A percentile compares a stretch with the other conserved stretches of the same genome.
Evolutionary conservation across 2,888 invertebrate species (phyloP).

Genomic region (Erpobdella octoculata): DNA sequence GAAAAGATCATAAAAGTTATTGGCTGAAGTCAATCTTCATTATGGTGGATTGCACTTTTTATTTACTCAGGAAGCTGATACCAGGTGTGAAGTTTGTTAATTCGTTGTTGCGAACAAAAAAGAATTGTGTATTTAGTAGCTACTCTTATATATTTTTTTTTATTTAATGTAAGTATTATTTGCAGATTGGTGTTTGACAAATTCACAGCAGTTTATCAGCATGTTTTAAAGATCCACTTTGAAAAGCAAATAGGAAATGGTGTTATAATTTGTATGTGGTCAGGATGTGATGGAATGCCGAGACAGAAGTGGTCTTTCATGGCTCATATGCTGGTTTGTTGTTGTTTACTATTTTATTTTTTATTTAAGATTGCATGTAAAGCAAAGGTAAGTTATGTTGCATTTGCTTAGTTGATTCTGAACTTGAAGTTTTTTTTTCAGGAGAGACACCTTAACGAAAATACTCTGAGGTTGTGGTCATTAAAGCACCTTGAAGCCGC

Average conservation of each 20-base stretch:
- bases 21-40: too few species aligned
- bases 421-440: constrained; percentile 13
- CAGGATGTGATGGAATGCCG: constrained; percentile 67
- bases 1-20: too few species aligned
- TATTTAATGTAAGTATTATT: constrained; percentile 28
- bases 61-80: too few species aligned
- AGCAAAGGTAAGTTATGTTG: too few species aligned
- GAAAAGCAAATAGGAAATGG: constrained; percentile 26
- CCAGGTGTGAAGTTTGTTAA: too few species aligned
- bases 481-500: constrained; percentile 60
- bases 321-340: constrained; percentile 70
- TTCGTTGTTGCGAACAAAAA: too few species aligned
- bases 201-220: constrained; percentile 64
- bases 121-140: too few species aligned
- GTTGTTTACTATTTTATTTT: background rate
- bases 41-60: too few species aligned
- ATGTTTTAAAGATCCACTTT: constrained; percentile 72
- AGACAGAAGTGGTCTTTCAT: constrained; percentile 85
- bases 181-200: constrained; percentile 49
- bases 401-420: too few species aligned
- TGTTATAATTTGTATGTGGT: constrained; percentile 68
- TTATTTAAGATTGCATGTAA: background rate
- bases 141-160: too few species aligned
- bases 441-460: constrained; percentile 83
- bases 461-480: constrained; percentile 63